Conservation (phyloP, 2,888 invertebrate species). For the Zhuqinia jingwanae region DNA sequence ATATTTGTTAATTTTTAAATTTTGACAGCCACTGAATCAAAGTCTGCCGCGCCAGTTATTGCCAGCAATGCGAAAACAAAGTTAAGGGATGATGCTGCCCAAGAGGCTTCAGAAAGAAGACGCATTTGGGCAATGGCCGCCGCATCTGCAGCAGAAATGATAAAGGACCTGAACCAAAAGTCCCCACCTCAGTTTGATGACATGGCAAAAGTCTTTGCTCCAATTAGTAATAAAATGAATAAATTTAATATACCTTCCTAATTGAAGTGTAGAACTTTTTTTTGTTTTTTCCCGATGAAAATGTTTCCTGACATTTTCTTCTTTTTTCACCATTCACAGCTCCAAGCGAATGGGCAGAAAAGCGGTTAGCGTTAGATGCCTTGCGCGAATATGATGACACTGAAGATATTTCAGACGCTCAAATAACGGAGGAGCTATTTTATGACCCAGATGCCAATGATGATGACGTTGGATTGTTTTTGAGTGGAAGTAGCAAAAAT, state of each 20-base stretch:
- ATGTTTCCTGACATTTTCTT: too few relatives aligned
- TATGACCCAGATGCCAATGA: conserved; percentile 66
- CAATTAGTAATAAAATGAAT: conserved; percentile 61
- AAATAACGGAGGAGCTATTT: conserved; percentile 56
- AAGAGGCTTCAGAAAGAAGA: conserved; percentile 59
- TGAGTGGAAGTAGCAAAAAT: conserved; percentile 59
- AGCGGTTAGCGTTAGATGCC: conserved; percentile 26
- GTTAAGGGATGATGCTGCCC: conserved; percentile 21
- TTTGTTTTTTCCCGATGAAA: too few relatives aligned
- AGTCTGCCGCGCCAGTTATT: neutral
- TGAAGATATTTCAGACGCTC: conserved; percentile 60
- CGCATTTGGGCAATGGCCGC: conserved; percentile 69
- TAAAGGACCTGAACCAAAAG: conserved; percentile 60
- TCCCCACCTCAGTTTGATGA: conserved; percentile 57
- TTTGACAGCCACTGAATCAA: neutral
- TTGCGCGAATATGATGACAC: neutral
- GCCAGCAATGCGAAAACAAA: neutral
- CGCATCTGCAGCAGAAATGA: conserved; percentile 61
- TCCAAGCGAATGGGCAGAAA: conserved; percentile 58
- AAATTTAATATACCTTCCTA: too few relatives aligned
- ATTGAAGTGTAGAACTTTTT: too few relatives aligned
- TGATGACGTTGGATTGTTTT: conserved; percentile 64
- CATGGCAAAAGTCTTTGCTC: conserved; percentile 58
- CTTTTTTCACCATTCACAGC: too few relatives aligned
- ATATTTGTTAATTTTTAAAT: neutral